phyloP scores from a whole-genome alignment of 2,888 invertebrate species.

The Phyllotreta striolata region DNA sequence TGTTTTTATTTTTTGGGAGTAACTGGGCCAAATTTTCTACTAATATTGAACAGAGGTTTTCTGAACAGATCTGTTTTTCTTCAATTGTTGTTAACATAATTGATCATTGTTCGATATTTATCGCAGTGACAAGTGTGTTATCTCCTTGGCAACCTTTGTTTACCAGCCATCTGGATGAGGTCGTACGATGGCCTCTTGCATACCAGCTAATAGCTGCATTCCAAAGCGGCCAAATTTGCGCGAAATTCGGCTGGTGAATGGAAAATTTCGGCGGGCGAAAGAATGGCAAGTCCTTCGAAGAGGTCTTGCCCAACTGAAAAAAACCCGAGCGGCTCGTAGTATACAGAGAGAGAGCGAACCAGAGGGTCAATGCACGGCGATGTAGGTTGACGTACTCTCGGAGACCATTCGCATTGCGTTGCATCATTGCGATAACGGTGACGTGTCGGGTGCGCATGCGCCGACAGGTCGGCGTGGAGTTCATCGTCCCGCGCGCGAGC shows the following conservation, averaged over 20 bases:
- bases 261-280: too few relatives aligned
- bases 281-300: slow-evolving; percentile 3
- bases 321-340: not conserved
- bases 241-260: too few relatives aligned
- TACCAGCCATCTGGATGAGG: too few relatives aligned
- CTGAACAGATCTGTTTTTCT: too few relatives aligned
- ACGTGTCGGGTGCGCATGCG: slow-evolving; percentile 36
- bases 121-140: too few relatives aligned
- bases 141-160: too few relatives aligned
- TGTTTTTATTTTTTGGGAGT: not conserved
- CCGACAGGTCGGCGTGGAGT: slow-evolving; percentile 14
- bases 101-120: too few relatives aligned
- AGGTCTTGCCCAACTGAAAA: slow-evolving; percentile 12
- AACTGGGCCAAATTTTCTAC: not conserved
- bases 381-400: slow-evolving; percentile 48
- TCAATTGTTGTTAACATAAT: too few relatives aligned
- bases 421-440: slow-evolving; percentile 51
- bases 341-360: slow-evolving; percentile 15
- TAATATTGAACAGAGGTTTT: not conserved
- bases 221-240: too few relatives aligned
- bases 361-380: slow-evolving; percentile 46
- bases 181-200: too few relatives aligned
- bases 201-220: too few relatives aligned
- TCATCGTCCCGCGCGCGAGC: slow-evolving; percentile 29
- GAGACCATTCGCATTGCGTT: slow-evolving; percentile 45